These are phyloP conservation scores for Phyllopteryx taeniolatus DNA, from an alignment of 2,113 vertebrate species.

Conservation along the genomic window DNA sequence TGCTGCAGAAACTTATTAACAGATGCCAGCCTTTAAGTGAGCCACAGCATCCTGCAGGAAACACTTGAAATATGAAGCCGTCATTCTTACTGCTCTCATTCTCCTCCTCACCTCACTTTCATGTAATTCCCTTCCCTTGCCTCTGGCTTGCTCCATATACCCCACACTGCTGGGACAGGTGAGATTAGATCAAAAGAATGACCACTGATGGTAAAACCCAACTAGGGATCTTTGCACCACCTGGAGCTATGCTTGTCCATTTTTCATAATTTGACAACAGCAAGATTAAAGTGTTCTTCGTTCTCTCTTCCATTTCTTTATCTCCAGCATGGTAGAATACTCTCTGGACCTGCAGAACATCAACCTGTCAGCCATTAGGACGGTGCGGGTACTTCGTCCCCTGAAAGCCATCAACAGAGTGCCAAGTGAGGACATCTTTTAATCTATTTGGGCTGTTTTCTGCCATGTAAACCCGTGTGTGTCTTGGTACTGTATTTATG, in stretches of 20 bases:
- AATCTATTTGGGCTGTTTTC: conserved; percentile 3
- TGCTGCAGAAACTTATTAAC: conserved; percentile 61
- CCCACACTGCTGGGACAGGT: conserved; percentile 1
- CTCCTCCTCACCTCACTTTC: conserved; percentile 34
- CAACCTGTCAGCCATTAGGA: conserved; percentile 96
- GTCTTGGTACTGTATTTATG: conserved; percentile 9
- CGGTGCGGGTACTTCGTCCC: conserved; percentile 91
- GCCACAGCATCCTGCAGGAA: conserved; percentile 63
- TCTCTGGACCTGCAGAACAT: conserved; percentile 98
- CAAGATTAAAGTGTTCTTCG: conserved; percentile 6
- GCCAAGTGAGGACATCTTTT: conserved; percentile 82
- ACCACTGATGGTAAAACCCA: conserved; percentile 10
- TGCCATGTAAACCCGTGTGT: neutral
- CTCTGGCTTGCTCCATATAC: conserved; percentile 11
- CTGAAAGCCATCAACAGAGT: conserved; percentile 99
- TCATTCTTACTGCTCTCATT: conserved; percentile 22
- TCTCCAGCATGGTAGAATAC: conserved; percentile 92
- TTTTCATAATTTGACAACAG: conserved; percentile 4
- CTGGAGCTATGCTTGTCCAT: neutral
- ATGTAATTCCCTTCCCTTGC: conserved; percentile 34
- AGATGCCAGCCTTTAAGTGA: conserved; percentile 64
- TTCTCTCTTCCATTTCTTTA: neutral
- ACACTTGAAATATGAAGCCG: conserved; percentile 55
- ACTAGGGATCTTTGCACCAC: conserved; percentile 4
- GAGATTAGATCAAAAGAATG: conserved; percentile 22